A percentile compares a stretch with the other conserved stretches of the same genome.
Conservation (phyloP, 1,140 invertebrate genomes). For the Daktulosphaira vitifoliae region DNA sequence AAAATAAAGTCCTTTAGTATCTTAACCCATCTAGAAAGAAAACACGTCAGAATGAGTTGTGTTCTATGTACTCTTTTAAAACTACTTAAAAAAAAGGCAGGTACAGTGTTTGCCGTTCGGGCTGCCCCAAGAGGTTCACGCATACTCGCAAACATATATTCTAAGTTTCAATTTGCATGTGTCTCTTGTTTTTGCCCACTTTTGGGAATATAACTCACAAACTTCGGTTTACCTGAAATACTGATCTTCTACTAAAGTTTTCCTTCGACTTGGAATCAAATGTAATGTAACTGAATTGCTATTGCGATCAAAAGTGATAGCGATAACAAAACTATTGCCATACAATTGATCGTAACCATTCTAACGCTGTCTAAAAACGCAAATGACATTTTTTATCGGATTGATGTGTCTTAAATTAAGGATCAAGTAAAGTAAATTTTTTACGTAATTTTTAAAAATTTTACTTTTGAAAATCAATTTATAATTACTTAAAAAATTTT, state of each 20-base stretch:
- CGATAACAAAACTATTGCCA: conserved; percentile 16
- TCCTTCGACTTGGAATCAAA: conserved; percentile 14
- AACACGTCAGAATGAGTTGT: conserved; percentile 19
- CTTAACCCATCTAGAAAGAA: not conserved
- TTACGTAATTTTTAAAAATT: too few species aligned
- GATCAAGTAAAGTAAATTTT: too few species aligned
- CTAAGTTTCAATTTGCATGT: conserved; percentile 33
- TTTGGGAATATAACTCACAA: conserved; percentile 34
- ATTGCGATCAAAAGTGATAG: conserved; percentile 28
- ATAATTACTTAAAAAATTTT: too few species aligned
- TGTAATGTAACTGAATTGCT: conserved; percentile 13
- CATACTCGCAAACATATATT: not conserved
- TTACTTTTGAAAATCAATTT: too few species aligned
- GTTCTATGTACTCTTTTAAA: not conserved
- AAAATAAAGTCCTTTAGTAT: too few species aligned
- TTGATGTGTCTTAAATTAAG: too few species aligned
- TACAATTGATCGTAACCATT: not conserved
- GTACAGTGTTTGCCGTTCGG: conserved; percentile 11
- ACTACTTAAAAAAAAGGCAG: conserved; percentile 31
- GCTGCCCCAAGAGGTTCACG: conserved; percentile 11
- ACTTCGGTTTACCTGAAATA: conserved; percentile 33
- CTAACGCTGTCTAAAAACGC: not conserved
- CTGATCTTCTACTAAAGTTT: not conserved
- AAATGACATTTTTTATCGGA: not conserved
- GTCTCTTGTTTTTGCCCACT: conserved; percentile 33